Evolutionary conservation across 2,113 vertebrate species (phyloP), one percentile per base, ranked within the genome.

Genomic region (Peucedramus taeniatus): DNA sequence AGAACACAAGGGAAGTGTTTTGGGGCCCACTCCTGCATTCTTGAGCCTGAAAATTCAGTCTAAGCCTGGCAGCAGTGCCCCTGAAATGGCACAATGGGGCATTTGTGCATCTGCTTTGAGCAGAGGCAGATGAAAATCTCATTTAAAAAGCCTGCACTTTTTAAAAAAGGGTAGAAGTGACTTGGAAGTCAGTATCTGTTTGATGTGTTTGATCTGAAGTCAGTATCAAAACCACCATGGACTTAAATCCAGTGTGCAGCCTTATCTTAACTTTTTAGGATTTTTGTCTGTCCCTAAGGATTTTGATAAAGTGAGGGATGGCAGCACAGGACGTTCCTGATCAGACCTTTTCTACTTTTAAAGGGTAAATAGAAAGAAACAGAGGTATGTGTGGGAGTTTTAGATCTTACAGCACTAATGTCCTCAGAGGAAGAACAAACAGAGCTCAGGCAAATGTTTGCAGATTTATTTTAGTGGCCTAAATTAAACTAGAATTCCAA

Each of bases 391-490:
- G 27, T 37, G 47, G 50, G 59, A 90, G 76, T 70, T 88, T 53
- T 24, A 50, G 26, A 23, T 66, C 47, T 84, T 64, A n/a, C n/a
- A 15, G 19, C 49, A n/a, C 26, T 69, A 49, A 49, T 63, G 39
- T 64, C 42, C 76, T 90, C 83, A 69, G 64, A 77, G 70, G 57
- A 93, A 83, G 75, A 89, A 79, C 42, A 93, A 95, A 91, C 27
- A 69, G 56, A 82, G 56, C 86, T 83, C 53, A 89, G 65, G 77
- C 21, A 61, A 86, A 94, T 65, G 40, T 94, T 89, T 88, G 42
- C 49, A 91, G 63, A 61, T 85, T 90, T 84, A 78, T 89, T 92
- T 90, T 33, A 66, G 74, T 54, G 39, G 66, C 50, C 44, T 80
- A 70, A 74, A 82, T 82, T 42, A 92, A 88, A 78, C 30, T 23